A percentile compares a stretch with the other conserved stretches of the same genome.
phyloP scores from a whole-genome alignment of 2,113 vertebrate species.

The Poeciliopsis retropinna region DNA sequence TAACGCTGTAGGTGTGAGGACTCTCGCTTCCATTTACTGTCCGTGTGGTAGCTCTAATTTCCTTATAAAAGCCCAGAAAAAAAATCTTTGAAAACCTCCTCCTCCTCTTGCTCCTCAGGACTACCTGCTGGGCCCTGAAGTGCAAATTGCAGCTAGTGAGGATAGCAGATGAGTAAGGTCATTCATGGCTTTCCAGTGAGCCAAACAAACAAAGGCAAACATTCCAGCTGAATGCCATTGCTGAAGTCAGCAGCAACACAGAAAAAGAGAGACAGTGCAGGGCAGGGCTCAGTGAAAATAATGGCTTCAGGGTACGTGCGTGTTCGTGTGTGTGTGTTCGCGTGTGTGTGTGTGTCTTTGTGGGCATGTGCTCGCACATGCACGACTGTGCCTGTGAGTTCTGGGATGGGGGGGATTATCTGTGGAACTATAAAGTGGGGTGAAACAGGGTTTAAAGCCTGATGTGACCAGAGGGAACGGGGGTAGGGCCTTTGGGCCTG shows the following conservation, averaged over 20 bases:
- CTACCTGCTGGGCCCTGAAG: constrained; percentile 92
- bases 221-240: constrained; percentile 91
- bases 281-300: constrained; percentile 60
- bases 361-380: constrained; percentile 29
- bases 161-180: constrained; percentile 88
- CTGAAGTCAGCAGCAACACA: constrained; percentile 83
- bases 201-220: constrained; percentile 84
- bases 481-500: constrained; percentile 73
- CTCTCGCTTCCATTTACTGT: constrained; percentile 82
- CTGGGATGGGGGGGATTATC: constrained; percentile 70
- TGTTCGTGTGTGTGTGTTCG: not conserved
- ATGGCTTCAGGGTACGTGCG: constrained; percentile 50
- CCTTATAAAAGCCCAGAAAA: constrained; percentile 82
- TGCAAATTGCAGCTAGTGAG: constrained; percentile 87
- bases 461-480: constrained; percentile 72
- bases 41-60: constrained; percentile 85
- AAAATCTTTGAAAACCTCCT: constrained; percentile 27
- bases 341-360: not conserved
- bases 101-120: constrained; percentile 44
- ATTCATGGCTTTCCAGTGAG: constrained; percentile 76
- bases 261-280: constrained; percentile 60
- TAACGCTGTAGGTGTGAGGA: constrained; percentile 63
- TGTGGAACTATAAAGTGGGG: constrained; percentile 75
- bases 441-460: constrained; percentile 75
- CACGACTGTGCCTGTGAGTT: constrained; percentile 43